Conservation (phyloP, 1,140 invertebrate species). For the Cotesia typhae region DNA sequence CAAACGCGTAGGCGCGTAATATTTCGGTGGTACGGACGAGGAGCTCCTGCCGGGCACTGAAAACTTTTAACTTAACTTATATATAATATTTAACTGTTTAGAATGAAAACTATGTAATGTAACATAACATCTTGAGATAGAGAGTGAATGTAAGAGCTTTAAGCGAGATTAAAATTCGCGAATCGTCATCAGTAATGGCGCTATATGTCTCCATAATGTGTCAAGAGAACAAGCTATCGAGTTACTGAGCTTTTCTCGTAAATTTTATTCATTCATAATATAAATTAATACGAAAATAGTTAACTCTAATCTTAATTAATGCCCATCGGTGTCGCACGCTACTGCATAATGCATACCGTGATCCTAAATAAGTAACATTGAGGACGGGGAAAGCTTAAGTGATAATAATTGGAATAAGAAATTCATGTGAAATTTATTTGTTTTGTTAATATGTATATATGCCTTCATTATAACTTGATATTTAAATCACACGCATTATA, state of each 20-base stretch:
- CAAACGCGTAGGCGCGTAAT: conserved; percentile 35
- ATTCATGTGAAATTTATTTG: no score
- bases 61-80: neutral
- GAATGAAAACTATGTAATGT: no score
- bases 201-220: conserved; percentile 37
- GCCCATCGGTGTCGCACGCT: no score
- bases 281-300: conserved; percentile 33
- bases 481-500: no score
- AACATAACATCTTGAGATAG: no score
- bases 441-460: no score
- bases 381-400: conserved; percentile 7
- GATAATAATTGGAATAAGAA: neutral
- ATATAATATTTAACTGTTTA: no score
- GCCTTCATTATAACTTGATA: no score
- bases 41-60: neutral
- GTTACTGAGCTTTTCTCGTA: conserved; percentile 21
- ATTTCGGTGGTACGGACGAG: conserved; percentile 15
- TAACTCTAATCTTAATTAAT: neutral
- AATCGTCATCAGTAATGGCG: conserved; percentile 26
- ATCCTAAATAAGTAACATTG: conserved; percentile 10
- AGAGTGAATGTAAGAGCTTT: neutral
- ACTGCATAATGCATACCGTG: no score
- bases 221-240: conserved; percentile 29
- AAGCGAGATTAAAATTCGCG: neutral
- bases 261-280: conserved; percentile 4